These are phyloP conservation scores for Colistium nudipinnis DNA, from an alignment of 2,113 vertebrate genomes.

Conservation along the genomic window DNA sequence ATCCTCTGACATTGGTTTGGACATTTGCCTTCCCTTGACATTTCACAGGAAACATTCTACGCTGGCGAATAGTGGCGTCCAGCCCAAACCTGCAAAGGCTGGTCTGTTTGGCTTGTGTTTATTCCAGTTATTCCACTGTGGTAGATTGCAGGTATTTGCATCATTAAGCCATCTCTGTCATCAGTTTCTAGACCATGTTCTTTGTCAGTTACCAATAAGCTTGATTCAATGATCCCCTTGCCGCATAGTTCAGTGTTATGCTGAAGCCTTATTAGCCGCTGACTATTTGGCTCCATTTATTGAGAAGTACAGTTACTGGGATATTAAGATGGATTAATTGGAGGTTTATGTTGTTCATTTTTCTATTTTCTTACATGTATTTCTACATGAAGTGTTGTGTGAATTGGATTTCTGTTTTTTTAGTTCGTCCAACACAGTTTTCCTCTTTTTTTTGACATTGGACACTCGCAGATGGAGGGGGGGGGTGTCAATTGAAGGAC, in stretches of 20 bases:
- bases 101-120: slow-evolving; percentile 37
- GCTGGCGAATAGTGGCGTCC: slow-evolving; percentile 35
- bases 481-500: slow-evolving; percentile 15
- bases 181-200: not conserved
- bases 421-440: slow-evolving; percentile 12
- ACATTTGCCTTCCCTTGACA: slow-evolving; percentile 47
- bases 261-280: not conserved
- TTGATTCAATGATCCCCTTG: slow-evolving; percentile 20
- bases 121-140: slow-evolving; percentile 26
- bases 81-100: slow-evolving; percentile 29
- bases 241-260: not conserved
- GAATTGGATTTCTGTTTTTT: no score
- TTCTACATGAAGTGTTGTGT: slow-evolving; percentile 9
- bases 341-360: slow-evolving; percentile 22
- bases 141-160: slow-evolving; percentile 32
- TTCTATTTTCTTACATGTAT: not conserved
- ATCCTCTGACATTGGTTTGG: slow-evolving; percentile 24
- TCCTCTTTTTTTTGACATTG: slow-evolving; percentile 8
- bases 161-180: slow-evolving; percentile 40
- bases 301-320: slow-evolving; percentile 25
- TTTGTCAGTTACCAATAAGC: slow-evolving; percentile 11
- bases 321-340: slow-evolving; percentile 27
- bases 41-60: slow-evolving; percentile 55
- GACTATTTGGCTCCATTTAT: slow-evolving; percentile 16
- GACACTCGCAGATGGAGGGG: not conserved